Evolutionary conservation across 2,797 vertebrate species (phyloP).

Genomic region (Chiloscyllium punctatum): DNA sequence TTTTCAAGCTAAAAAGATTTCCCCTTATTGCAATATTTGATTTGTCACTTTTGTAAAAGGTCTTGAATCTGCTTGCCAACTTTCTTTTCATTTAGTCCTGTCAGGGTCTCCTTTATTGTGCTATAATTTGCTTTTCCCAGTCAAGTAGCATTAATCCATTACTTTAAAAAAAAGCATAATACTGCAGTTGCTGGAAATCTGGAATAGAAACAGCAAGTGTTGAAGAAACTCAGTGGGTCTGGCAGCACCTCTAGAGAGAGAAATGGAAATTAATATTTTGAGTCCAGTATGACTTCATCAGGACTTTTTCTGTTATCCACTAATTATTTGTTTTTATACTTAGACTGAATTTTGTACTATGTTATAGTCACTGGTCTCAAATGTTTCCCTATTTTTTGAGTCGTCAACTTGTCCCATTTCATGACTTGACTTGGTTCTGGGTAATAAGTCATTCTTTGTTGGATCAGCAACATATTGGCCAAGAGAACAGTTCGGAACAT

Average conservation of each 20-base stretch:
- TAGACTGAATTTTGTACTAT: background rate
- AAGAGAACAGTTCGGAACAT: background rate
- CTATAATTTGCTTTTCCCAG: background rate
- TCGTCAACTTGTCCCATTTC: background rate
- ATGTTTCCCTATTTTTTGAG: background rate
- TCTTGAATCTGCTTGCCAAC: background rate
- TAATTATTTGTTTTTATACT: background rate
- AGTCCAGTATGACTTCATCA: too few relatives aligned
- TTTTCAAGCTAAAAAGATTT: background rate
- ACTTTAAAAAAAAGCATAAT: background rate
- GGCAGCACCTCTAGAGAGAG: too few relatives aligned
- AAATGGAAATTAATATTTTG: too few relatives aligned
- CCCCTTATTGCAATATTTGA: background rate
- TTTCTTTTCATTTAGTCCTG: background rate
- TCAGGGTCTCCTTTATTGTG: background rate
- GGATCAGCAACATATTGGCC: background rate
- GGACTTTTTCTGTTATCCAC: too few relatives aligned
- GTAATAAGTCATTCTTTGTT: background rate
- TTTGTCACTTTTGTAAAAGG: background rate
- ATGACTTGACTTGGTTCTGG: background rate
- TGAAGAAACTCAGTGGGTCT: too few relatives aligned
- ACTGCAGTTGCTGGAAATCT: too few relatives aligned
- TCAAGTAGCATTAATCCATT: background rate
- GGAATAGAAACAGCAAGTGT: too few relatives aligned
- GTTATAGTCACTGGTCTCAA: background rate